These are phyloP conservation scores for Drosophila infuscata DNA, from an alignment of 2,888 invertebrate genomes.

Conservation along the genomic window DNA sequence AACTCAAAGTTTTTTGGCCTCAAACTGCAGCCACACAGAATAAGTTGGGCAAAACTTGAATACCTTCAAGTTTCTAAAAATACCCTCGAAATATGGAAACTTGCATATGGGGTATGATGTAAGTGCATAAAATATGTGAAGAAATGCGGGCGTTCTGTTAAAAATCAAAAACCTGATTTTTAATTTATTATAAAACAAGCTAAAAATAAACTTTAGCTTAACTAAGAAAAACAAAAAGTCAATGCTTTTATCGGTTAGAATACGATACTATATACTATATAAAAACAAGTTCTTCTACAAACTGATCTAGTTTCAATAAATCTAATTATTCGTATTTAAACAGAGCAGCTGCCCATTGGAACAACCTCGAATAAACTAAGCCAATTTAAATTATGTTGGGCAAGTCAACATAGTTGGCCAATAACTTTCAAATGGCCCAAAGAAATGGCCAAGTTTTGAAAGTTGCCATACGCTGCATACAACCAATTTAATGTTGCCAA, in stretches of 20 bases:
- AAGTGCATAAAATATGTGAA: background rate
- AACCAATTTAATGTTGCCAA: conserved; percentile 68
- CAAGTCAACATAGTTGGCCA: conserved; percentile 46
- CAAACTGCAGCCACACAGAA: conserved; percentile 17
- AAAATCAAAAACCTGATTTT: rapidly evolving
- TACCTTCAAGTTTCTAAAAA: conserved; percentile 16
- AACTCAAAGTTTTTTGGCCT: conserved; percentile 31
- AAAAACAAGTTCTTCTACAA: background rate
- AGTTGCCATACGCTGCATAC: conserved; percentile 48
- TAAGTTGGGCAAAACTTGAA: conserved; percentile 22
- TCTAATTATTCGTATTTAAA: background rate
- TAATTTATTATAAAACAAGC: background rate
- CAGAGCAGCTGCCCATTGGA: background rate
- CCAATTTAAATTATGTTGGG: conserved; percentile 8
- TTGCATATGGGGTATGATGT: background rate
- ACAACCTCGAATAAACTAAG: background rate
- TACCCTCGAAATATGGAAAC: conserved; percentile 2
- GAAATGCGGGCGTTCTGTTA: rapidly evolving
- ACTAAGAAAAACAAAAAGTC: background rate
- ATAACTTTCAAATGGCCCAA: conserved; percentile 69
- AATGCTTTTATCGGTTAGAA: background rate
- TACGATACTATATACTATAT: background rate
- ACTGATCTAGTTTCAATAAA: background rate
- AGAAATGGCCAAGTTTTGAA: conserved; percentile 74
- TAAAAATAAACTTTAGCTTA: background rate